Evolutionary conservation across 2,113 vertebrate species (phyloP), one percentile per base, ranked within the genome.

Genomic region (Psittacara wagleri): DNA sequence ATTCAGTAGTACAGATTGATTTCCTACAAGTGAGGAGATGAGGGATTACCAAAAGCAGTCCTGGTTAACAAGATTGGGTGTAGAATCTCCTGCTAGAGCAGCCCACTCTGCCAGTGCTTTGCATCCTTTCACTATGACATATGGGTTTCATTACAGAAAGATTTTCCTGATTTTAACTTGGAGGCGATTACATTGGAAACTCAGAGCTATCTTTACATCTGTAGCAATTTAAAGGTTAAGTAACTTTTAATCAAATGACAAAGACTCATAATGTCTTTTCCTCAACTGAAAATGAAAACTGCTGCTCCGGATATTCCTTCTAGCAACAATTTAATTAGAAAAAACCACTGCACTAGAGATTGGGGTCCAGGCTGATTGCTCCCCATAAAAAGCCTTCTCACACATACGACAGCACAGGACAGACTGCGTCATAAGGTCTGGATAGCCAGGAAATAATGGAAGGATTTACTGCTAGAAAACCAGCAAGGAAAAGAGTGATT

Each of bases 1-100:
- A 98, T 97, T 97, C 98, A 98, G 97, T 96, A 94, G 97, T 97
- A 97, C 95, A 98, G 98, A 98, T 98, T 98, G 98, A 98, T 98
- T 98, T 98, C 98, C 95, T 96, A 95, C 98, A 77, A 88, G 97
- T 92, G 95, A 97, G 95, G 97, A 97, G 96, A 98, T 98, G 97
- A 98, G 98, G 97, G 98, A 98, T 98, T 97, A 98, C 97, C 97
- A 97, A 95, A 97, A 98, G 97, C 96, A 95, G 97, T 97, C 96
- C 97, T 96, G 95, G 98, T 92, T 98, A 98, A 98, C 97, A 96
- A 98, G 98, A 98, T 97, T 98, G 97, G 98, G 97, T 96, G 74
- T 97, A 97, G 97, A 97, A 95, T 96, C 97, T 97, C 97, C 89
- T 98, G 97, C 3, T 61, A 97, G 97, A 97, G 97, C 97, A 97